Conservation (phyloP, 2,797 vertebrate genomes). For the Pipistrellus pipistrellus region DNA sequence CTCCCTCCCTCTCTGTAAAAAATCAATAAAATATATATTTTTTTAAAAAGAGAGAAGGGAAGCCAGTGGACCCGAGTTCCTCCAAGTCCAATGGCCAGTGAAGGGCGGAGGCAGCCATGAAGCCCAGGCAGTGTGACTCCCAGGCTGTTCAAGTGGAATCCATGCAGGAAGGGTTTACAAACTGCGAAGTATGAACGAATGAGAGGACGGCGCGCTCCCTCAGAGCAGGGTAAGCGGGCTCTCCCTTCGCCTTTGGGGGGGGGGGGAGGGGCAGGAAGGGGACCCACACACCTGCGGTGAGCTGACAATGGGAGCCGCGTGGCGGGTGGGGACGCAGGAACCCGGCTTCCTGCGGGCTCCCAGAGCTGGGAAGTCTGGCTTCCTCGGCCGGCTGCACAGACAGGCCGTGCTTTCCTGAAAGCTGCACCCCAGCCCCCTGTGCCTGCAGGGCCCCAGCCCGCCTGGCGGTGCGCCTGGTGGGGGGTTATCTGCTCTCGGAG, state of each 20-base stretch:
- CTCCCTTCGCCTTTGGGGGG: not conserved
- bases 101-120: not conserved
- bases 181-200: not conserved
- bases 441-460: not conserved
- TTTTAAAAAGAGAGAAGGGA: not conserved
- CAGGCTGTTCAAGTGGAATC: not conserved
- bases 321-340: not conserved
- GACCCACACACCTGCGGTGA: not conserved
- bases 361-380: not conserved
- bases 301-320: not conserved
- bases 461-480: not conserved
- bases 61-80: not conserved
- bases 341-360: not conserved
- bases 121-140: not conserved
- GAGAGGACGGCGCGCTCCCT: not conserved
- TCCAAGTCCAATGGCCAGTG: not conserved
- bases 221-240: not conserved
- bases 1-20: too few relatives aligned
- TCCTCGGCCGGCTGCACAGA: not conserved
- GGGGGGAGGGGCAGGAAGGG: not conserved
- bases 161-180: not conserved
- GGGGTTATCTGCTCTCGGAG: not conserved
- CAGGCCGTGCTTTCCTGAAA: not conserved
- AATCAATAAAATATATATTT: too few relatives aligned
- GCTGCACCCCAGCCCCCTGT: not conserved